phyloP scores from a whole-genome alignment of 2,888 invertebrate genomes.

The Caenorhabditis angaria region DNA sequence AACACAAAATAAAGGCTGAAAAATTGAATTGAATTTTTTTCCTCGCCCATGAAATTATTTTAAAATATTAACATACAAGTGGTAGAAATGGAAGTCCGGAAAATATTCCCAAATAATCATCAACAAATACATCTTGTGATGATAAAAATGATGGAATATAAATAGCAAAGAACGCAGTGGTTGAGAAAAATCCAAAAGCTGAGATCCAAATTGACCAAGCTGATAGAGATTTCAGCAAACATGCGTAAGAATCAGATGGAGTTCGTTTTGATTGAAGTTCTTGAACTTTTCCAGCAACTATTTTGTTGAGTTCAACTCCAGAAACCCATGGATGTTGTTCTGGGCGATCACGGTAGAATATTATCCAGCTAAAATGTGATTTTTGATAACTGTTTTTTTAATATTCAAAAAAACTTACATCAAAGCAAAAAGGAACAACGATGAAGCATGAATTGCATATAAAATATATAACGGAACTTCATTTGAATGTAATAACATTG shows the following conservation, averaged over 20 bases:
- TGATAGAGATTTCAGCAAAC: slow-evolving; percentile 57
- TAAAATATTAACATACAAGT: slow-evolving; percentile 29
- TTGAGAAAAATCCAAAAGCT: slow-evolving; percentile 58
- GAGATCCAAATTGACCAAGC: slow-evolving; percentile 61
- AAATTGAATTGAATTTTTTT: slow-evolving; percentile 8
- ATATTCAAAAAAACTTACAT: slow-evolving; percentile 23
- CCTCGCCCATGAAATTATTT: background rate
- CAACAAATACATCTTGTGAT: slow-evolving; percentile 47
- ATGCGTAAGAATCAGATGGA: slow-evolving; percentile 26
- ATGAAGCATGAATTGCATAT: slow-evolving; percentile 28
- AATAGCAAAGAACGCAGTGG: slow-evolving; percentile 48
- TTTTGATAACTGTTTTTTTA: background rate
- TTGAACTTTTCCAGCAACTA: slow-evolving; percentile 63
- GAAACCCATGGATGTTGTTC: slow-evolving; percentile 65
- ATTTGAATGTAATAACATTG: slow-evolving; percentile 36
- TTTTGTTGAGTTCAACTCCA: slow-evolving; percentile 64
- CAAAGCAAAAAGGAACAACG: slow-evolving; percentile 20
- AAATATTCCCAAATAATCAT: slow-evolving; percentile 45
- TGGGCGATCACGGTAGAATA: slow-evolving; percentile 64
- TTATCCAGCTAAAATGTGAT: slow-evolving; percentile 47
- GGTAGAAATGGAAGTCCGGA: slow-evolving; percentile 40
- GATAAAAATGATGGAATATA: slow-evolving; percentile 59
- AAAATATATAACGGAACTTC: slow-evolving; percentile 30
- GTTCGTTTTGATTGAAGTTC: slow-evolving; percentile 45
- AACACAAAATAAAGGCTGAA: slow-evolving; percentile 44